Percentiles rank a stretch among this genome's conserved stretches.
Conservation (phyloP, 2,888 invertebrate genomes). For the Lasioglossum calceatum region DNA sequence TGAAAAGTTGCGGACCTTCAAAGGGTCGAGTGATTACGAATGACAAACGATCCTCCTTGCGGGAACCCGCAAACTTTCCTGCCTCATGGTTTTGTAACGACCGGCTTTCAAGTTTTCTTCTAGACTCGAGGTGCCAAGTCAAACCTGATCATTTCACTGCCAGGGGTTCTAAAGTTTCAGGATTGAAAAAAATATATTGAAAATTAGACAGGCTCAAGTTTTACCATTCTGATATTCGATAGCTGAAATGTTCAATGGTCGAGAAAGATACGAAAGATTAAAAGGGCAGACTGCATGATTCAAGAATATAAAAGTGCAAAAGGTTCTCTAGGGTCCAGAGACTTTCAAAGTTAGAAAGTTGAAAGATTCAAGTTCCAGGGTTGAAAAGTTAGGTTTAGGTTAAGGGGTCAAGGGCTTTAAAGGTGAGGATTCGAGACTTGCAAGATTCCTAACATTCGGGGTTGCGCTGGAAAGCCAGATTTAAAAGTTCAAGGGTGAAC, state of each 20-base stretch:
- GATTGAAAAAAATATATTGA: background rate
- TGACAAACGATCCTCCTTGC: slow-evolving; percentile 8
- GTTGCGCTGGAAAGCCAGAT: background rate
- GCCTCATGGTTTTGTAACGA: background rate
- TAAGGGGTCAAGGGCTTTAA: background rate
- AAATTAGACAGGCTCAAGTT: background rate
- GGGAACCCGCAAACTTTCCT: background rate
- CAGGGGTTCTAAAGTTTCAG: background rate
- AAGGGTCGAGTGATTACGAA: background rate
- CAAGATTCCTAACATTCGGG: background rate
- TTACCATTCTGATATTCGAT: background rate
- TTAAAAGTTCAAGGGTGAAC: background rate
- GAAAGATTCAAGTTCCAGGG: background rate
- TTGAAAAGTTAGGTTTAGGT: background rate
- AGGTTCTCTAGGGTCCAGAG: background rate
- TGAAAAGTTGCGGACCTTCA: background rate
- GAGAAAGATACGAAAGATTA: background rate
- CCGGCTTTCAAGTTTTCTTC: background rate
- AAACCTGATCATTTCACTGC: background rate
- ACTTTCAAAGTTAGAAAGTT: background rate
- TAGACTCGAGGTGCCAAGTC: background rate
- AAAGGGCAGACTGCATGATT: background rate
- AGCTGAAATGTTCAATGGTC: background rate
- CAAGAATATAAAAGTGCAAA: background rate
- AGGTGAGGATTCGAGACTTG: background rate